These are phyloP conservation scores for Cryptus viduatorius DNA, from an alignment of 2,888 invertebrate species.

Conservation along the genomic window DNA sequence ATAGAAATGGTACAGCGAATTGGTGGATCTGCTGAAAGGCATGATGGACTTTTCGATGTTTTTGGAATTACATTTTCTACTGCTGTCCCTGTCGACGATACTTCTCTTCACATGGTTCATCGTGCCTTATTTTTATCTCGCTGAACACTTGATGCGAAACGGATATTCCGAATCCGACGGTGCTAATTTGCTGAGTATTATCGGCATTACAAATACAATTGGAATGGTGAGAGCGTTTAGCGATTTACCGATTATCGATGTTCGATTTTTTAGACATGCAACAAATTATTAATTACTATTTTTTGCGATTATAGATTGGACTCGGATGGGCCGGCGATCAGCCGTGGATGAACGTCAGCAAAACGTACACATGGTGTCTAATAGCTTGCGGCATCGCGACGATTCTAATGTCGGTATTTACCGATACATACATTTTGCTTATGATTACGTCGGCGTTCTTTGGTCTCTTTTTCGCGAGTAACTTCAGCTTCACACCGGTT, in stretches of 20 bases:
- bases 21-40: conserved; percentile 89
- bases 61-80: conserved; percentile 91
- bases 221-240: conserved; percentile 90
- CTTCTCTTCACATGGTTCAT: conserved; percentile 97
- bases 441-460: conserved; percentile 88
- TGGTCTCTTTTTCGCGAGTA: conserved; percentile 96
- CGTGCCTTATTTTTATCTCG: conserved; percentile 97
- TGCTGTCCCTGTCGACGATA: conserved; percentile 94
- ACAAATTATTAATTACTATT: neutral
- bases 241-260: neutral
- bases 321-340: conserved; percentile 96
- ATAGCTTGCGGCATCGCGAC: conserved; percentile 89
- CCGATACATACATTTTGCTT: conserved; percentile 86
- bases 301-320: conserved; percentile 87
- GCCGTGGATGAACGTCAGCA: conserved; percentile 92
- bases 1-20: conserved; percentile 91
- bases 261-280: neutral
- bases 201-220: conserved; percentile 95
- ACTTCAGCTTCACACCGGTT: conserved; percentile 96
- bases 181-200: conserved; percentile 93
- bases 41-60: conserved; percentile 94
- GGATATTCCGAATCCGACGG: conserved; percentile 91
- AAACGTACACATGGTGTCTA: conserved; percentile 93
- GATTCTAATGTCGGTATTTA: conserved; percentile 87
- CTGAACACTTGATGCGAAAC: conserved; percentile 92